Base-by-base conservation (phyloP, 2,888 invertebrate genomes). In the Sialis fuliginosa region DNA sequence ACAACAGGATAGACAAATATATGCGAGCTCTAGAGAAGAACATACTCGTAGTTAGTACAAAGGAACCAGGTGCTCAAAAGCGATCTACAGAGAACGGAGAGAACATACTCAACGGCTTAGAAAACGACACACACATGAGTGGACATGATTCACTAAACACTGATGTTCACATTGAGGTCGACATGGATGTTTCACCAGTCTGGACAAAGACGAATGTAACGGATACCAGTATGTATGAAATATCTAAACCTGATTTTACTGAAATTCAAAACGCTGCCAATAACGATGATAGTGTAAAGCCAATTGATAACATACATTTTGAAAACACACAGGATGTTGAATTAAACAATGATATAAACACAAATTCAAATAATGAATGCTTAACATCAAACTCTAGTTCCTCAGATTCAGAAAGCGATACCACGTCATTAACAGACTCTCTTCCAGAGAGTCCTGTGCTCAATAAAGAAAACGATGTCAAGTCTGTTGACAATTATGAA, bases 11-110 rank as follows among this genome's bases (percentile, higher is more conserved):
- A 51, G 97, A 96, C 62, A 97, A 97, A 64, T 97, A 87, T 62
- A 87, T 98, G 83, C 73, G 96, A 49, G 97, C 96, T 0, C 73
- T 98, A 49, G 97, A 97, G 64, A 97, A 97, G 65, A 90, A 89
- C 58, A 87, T 91, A 54, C 67, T 90, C 55, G 91, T 91, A 49
- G 90, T 91, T 7, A 81, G 81, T 60, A 80, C 81, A 33, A 74
- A 72, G 54, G 81, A 77, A 58, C 81, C 81, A 2, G 80, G 80
- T 9, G 76, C 70, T 54, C 76, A 70, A 54, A 71, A 73, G 42
- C 66, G 74, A 9, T 79, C 77, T 51, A 71, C 75, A 9, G 77
- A 81, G 59, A 79, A 80, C 61, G 79, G 79, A 1, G 81, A 81
- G 52, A 70, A 74, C 6, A 65, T 72, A 50, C 69, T 76, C 2